Evolutionary conservation across 2,888 invertebrate genomes (phyloP).

Genomic region (Drosophila hamatofila): DNA sequence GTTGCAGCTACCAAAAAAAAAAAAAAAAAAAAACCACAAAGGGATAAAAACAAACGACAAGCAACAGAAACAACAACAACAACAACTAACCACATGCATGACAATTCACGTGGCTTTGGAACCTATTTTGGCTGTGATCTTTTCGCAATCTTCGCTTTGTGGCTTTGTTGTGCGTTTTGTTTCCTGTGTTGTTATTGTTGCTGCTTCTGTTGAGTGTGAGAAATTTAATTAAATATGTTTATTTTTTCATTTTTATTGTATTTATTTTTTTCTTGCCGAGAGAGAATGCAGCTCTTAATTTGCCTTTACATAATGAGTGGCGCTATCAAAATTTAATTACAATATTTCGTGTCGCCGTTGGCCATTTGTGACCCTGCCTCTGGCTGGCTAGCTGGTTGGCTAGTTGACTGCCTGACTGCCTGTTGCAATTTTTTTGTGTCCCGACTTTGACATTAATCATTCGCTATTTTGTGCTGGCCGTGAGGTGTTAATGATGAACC

Average conservation of each 20-base stretch:
- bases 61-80: neutral
- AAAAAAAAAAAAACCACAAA: neutral
- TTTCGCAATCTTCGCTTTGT: constrained; percentile 47
- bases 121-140: constrained; percentile 25
- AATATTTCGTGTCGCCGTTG: constrained; percentile 32
- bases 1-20: constrained; percentile 14
- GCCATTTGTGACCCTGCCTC: constrained; percentile 18
- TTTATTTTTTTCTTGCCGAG: neutral
- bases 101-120: constrained; percentile 30
- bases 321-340: constrained; percentile 62
- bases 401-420: neutral
- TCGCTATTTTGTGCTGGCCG: constrained; percentile 51
- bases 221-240: constrained; percentile 50
- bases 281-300: constrained; percentile 49
- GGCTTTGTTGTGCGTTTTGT: constrained; percentile 38
- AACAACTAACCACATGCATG: constrained; percentile 21
- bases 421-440: constrained; percentile 20
- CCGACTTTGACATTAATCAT: constrained; percentile 78
- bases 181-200: constrained; percentile 31
- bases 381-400: neutral
- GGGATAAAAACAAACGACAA: constrained; percentile 14
- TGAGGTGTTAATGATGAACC: constrained; percentile 65
- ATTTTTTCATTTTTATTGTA: neutral
- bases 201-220: constrained; percentile 39
- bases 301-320: constrained; percentile 62